phyloP scores from a whole-genome alignment of 2,888 invertebrate genomes.

The Pheosia tremula region DNA sequence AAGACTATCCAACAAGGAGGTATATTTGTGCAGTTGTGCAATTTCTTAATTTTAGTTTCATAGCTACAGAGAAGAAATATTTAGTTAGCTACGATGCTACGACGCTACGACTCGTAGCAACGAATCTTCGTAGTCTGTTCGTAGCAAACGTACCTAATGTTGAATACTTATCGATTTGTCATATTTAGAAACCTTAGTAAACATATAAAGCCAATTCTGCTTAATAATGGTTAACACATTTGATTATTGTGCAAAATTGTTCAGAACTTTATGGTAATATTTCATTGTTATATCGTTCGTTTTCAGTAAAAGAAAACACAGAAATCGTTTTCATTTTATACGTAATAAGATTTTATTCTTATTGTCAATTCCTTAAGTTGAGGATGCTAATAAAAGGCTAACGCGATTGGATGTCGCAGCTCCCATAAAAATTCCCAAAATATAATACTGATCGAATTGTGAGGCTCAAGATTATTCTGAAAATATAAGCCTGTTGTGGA shows the following conservation, averaged over 20 bases:
- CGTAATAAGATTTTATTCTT: background rate
- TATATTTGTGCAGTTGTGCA: no score
- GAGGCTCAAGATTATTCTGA: background rate
- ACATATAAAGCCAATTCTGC: no score
- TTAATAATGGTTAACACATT: no score
- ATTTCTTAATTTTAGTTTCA: no score
- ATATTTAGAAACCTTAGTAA: no score
- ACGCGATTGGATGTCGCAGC: background rate
- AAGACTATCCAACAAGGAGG: background rate
- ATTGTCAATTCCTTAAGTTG: background rate
- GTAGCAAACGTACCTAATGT: no score
- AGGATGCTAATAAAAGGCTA: background rate
- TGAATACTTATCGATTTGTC: no score
- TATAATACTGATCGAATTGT: constrained; percentile 1
- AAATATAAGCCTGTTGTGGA: constrained; percentile 2
- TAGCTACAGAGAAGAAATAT: no score
- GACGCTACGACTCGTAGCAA: background rate
- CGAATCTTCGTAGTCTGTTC: background rate
- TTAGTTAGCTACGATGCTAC: background rate
- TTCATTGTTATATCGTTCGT: background rate
- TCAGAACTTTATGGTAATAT: background rate
- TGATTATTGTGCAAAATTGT: no score
- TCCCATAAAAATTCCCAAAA: background rate
- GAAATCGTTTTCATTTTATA: background rate
- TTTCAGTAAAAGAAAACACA: background rate